Base-by-base conservation (phyloP, 1,140 invertebrate species). In the Subanguina moxae region DNA sequence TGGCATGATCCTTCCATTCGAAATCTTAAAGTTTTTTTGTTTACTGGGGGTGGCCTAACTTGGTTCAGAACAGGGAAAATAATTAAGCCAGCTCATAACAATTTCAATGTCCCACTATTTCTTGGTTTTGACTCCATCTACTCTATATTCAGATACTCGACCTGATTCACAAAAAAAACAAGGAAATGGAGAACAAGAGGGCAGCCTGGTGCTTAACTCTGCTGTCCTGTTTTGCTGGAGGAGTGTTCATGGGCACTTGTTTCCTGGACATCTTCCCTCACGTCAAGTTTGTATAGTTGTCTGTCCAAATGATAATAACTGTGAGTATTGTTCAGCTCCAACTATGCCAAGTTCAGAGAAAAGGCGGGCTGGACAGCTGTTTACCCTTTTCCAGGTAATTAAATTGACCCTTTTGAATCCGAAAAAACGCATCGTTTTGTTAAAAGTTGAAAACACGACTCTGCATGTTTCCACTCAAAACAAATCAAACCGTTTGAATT, bases 241-340 rank as follows among this genome's bases (percentile, higher is more conserved):
- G 91, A 0, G 90, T 93, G 8, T 86, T 93, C 30, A 81, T 93
- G 19, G 89, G 89, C 0, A 93, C 91, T 0, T 88, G 90, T 21
- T 83, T 91, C 38, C 84, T 91, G 8, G 91, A 93, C 82, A 90
- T 93, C 84, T 84, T 93, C 48, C 90, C 91, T 19, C 91, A 93
- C 84, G 88, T 90, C 0, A 86, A 87, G 64, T 89, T 90, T 61
- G 76, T 71, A 38, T 45, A 25, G 28, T 19, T 30, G 65, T 65
- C 19, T 48, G 15, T 42, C 1, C 27, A 59, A 42, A 23, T 48
- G 13, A 19, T n/a, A 61, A 38, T 61, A 28, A 42, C 1, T 62
- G 23, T 17, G 48, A 13, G 58, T 21, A 48, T 11, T 30, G 71
- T 76, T 58, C 65, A 82, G 78, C 43, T 73, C 57, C 7, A 67